Conservation (phyloP, 2,888 invertebrate species). For the Scaptomyza reducta region DNA sequence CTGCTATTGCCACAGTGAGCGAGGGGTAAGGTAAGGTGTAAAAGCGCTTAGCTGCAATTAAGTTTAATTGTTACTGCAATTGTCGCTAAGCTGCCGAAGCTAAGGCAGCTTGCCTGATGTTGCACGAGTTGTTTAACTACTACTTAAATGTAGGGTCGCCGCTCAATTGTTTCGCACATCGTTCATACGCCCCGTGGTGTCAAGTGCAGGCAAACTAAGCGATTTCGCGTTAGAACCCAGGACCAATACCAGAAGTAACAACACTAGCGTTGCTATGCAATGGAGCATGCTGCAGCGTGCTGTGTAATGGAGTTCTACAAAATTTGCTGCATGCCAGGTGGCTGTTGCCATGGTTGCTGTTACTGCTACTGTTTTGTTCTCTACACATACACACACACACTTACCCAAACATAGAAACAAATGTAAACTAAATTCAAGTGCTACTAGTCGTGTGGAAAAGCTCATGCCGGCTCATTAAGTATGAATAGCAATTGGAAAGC, state of each 20-base stretch:
- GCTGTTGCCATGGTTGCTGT: constrained; percentile 26
- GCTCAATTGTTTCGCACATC: constrained; percentile 59
- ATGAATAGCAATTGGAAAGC: constrained; percentile 56
- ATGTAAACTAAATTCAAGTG: constrained; percentile 45
- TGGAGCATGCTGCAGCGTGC: constrained; percentile 24
- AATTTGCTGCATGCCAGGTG: constrained; percentile 32
- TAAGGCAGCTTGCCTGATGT: constrained; percentile 36
- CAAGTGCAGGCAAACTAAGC: neutral
- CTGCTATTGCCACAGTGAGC: neutral
- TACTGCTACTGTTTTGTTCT: constrained; percentile 9
- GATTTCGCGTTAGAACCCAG: constrained; percentile 3
- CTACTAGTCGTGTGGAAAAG: constrained; percentile 30
- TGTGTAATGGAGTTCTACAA: constrained; percentile 43
- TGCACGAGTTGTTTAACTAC: constrained; percentile 67
- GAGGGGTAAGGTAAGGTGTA: neutral
- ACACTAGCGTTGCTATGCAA: constrained; percentile 23
- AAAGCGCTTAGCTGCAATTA: constrained; percentile 69
- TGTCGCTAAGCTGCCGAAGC: constrained; percentile 60
- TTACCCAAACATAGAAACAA: constrained; percentile 1
- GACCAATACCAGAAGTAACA: neutral
- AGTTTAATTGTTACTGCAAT: constrained; percentile 69
- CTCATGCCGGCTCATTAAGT: constrained; percentile 61
- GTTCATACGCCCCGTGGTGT: constrained; percentile 58
- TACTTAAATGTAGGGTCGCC: constrained; percentile 55
- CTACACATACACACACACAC: constrained; percentile 2